These are phyloP conservation scores for Etheostoma cragini DNA, from an alignment of 2,113 vertebrate genomes.

Conservation along the genomic window DNA sequence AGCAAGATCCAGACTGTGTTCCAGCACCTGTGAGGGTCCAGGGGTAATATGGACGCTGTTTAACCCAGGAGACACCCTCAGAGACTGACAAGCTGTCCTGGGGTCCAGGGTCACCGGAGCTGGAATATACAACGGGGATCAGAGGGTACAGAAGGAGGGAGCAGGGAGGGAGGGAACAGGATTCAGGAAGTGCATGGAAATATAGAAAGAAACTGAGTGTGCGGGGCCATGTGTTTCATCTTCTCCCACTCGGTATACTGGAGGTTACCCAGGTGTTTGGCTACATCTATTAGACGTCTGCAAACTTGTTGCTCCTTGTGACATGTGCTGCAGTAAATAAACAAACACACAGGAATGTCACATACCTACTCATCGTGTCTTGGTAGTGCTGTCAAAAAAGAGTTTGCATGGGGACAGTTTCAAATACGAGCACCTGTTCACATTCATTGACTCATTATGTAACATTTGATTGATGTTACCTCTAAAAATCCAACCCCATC, in stretches of 20 bases:
- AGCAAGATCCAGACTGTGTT: background rate
- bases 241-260: constrained; percentile 66
- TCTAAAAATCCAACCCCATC: constrained; percentile 38
- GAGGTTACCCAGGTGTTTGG: constrained; percentile 67
- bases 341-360: background rate
- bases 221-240: constrained; percentile 62
- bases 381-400: constrained; percentile 47
- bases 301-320: background rate
- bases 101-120: constrained; percentile 68
- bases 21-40: background rate
- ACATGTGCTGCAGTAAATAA: constrained; percentile 28
- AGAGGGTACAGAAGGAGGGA: background rate
- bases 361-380: constrained; percentile 40
- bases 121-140: constrained; percentile 12
- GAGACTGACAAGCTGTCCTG: constrained; percentile 44
- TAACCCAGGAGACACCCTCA: constrained; percentile 33
- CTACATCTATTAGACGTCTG: constrained; percentile 58
- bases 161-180: rapidly evolving
- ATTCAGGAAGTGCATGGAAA: background rate
- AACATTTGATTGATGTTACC: constrained; percentile 28
- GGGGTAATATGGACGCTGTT: constrained; percentile 21
- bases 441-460: background rate
- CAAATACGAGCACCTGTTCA: background rate
- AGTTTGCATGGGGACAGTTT: constrained; percentile 9
- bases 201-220: constrained; percentile 55